These are phyloP conservation scores for Brevimyrus niger DNA, from an alignment of 2,113 vertebrate species.

Conservation along the genomic window DNA sequence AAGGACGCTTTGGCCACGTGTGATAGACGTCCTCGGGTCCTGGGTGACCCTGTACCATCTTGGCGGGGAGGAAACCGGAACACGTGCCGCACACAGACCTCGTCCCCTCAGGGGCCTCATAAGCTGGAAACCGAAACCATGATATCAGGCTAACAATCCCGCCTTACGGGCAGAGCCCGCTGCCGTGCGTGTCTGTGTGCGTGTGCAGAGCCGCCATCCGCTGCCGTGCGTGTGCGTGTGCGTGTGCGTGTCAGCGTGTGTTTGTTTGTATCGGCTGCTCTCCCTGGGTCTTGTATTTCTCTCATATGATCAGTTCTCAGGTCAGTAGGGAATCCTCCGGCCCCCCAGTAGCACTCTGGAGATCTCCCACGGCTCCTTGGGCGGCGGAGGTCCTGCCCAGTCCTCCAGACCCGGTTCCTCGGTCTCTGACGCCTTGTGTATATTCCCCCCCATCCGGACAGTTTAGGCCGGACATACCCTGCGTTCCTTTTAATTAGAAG, in stretches of 20 bases:
- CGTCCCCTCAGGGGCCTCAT: background rate
- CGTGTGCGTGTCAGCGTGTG: background rate
- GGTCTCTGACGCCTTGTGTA: background rate
- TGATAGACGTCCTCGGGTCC: background rate
- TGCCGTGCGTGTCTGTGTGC: too few relatives aligned
- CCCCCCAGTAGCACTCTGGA: background rate
- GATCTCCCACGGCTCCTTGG: background rate
- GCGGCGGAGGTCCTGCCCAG: background rate
- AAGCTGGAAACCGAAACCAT: background rate
- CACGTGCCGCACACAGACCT: background rate
- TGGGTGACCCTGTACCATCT: background rate
- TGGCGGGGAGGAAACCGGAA: background rate
- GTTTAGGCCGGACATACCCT: background rate
- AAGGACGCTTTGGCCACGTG: background rate
- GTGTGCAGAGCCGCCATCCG: background rate
- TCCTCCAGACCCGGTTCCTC: background rate
- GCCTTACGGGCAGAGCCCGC: background rate
- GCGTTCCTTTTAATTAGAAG: background rate
- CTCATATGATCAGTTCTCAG: background rate
- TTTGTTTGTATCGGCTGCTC: background rate
- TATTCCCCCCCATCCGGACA: background rate
- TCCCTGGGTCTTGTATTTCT: background rate
- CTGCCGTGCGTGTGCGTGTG: too few relatives aligned
- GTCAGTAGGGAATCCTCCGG: background rate
- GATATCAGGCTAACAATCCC: background rate